These are phyloP conservation scores for Zosterops borbonicus DNA, from an alignment of 2,113 vertebrate species.

Conservation along the genomic window DNA sequence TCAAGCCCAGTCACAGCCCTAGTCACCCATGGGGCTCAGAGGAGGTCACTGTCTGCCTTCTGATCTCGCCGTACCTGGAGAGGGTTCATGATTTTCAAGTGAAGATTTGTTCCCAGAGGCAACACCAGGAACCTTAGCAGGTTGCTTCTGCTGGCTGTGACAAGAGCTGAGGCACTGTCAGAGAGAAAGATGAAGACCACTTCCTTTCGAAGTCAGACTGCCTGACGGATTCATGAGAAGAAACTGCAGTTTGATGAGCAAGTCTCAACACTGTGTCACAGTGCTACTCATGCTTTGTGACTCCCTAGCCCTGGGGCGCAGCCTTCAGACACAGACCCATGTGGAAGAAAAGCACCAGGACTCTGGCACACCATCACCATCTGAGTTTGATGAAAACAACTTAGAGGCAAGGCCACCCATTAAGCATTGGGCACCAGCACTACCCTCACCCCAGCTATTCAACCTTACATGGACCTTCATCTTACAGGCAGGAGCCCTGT, in stretches of 20 bases:
- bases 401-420: background rate
- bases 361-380: background rate
- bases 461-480: fast-evolving
- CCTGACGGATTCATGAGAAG: background rate
- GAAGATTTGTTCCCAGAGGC: background rate
- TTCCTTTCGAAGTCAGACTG: background rate
- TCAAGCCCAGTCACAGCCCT: background rate
- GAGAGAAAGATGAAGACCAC: background rate
- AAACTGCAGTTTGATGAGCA: background rate
- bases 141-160: background rate
- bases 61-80: background rate
- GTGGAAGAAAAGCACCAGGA: background rate
- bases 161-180: background rate
- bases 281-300: background rate
- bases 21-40: background rate
- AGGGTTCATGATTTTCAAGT: background rate
- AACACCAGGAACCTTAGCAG: background rate
- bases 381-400: slow-evolving; percentile 17
- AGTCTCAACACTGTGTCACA: background rate
- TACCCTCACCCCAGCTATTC: background rate
- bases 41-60: background rate
- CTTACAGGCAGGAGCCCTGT: fast-evolving
- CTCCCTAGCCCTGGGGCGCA: background rate
- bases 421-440: fast-evolving
- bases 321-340: background rate